A percentile compares a stretch with the other conserved stretches of the same genome.
Conservation (phyloP, 2,113 vertebrate genomes). For the Paradoxurus hermaphroditus region DNA sequence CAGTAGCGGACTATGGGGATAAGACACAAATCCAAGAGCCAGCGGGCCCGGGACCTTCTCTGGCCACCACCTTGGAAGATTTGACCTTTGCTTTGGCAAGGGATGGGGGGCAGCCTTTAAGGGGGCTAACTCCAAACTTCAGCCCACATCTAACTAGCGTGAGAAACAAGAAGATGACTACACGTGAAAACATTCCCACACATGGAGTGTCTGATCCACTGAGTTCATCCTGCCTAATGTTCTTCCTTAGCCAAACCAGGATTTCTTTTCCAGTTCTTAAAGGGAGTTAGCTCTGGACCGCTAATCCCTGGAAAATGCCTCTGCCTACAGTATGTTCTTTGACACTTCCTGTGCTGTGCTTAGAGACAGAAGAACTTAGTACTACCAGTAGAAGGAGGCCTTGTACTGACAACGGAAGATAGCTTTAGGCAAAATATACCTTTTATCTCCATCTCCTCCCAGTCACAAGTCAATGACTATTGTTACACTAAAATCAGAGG, state of each 20-base stretch:
- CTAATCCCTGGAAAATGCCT: neutral
- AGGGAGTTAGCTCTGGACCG: neutral
- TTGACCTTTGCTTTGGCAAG: constrained; percentile 64
- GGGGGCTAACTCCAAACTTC: constrained; percentile 39
- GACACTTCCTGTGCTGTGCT: constrained; percentile 2
- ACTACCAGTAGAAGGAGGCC: neutral
- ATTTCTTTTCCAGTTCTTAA: constrained; percentile 20
- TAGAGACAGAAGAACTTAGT: neutral
- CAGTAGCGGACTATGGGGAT: constrained; percentile 37
- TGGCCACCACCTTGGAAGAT: constrained; percentile 72
- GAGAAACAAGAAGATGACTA: constrained; percentile 56
- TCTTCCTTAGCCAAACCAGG: constrained; percentile 1
- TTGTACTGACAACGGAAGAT: neutral
- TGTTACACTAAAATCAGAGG: constrained; percentile 26
- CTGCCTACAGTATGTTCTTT: constrained; percentile 28
- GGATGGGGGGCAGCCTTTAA: constrained; percentile 51
- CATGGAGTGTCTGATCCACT: neutral
- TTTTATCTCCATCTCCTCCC: neutral
- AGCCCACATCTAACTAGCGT: constrained; percentile 28
- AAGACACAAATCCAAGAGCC: constrained; percentile 72
- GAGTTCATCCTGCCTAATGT: neutral
- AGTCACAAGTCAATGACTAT: neutral
- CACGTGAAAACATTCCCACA: constrained; percentile 2
- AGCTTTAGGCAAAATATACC: neutral
- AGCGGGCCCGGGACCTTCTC: constrained; percentile 65